Evolutionary conservation across 1,140 invertebrate species (phyloP).

Genomic region (Phenacoccus solenopsis): DNA sequence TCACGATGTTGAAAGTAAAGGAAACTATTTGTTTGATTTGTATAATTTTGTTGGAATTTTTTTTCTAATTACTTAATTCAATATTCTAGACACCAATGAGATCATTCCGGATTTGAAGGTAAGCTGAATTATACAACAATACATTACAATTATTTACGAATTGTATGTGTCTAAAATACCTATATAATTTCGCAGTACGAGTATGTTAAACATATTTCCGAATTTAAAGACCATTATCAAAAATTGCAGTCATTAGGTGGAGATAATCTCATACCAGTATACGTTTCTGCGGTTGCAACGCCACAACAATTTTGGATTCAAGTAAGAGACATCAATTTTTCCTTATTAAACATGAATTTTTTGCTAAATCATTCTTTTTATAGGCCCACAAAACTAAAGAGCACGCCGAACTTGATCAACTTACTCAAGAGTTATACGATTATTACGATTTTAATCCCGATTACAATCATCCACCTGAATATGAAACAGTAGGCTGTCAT

Average conservation of each 20-base stretch:
- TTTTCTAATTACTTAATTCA: background rate
- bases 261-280: slow-evolving; percentile 57
- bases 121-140: too few species aligned
- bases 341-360: background rate
- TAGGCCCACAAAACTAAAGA: background rate
- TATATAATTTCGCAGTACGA: background rate
- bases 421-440: background rate
- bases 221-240: slow-evolving; percentile 18
- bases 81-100: background rate
- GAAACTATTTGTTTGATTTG: too few species aligned
- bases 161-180: background rate
- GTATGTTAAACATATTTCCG: background rate
- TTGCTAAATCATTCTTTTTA: background rate
- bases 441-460: background rate
- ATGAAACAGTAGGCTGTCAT: background rate
- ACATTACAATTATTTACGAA: background rate
- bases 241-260: slow-evolving; percentile 21
- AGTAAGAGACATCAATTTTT: slow-evolving; percentile 34
- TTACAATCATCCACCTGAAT: background rate
- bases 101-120: background rate
- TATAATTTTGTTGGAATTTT: background rate
- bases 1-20: too few species aligned
- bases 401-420: background rate
- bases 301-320: slow-evolving; percentile 75
- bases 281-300: slow-evolving; percentile 63